Evolutionary conservation across 1,140 invertebrate genomes (phyloP).

Genomic region (Drosophila takahashii): DNA sequence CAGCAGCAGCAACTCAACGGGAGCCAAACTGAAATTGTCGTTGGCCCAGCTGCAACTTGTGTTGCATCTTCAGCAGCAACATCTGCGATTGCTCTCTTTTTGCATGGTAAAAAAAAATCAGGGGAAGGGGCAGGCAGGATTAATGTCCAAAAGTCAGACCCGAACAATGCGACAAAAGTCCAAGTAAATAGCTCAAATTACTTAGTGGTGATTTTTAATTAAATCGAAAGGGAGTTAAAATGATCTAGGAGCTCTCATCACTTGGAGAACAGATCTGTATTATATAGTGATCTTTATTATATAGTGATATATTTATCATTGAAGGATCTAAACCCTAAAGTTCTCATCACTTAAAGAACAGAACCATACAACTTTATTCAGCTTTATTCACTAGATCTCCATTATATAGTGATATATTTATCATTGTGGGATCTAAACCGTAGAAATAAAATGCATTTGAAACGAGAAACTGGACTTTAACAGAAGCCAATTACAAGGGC

Average conservation of each 20-base stretch:
- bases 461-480: not conserved
- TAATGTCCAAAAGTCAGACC: constrained; percentile 1
- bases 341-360: too few species aligned
- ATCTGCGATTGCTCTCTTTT: constrained; percentile 19
- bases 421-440: not conserved
- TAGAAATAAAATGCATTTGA: constrained; percentile 55
- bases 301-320: not conserved
- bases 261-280: too few species aligned
- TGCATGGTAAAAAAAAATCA: not conserved
- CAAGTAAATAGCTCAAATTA: not conserved
- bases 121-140: not conserved
- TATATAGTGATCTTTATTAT: too few species aligned
- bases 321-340: not conserved
- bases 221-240: too few species aligned
- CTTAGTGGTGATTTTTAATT: not conserved
- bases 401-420: too few species aligned
- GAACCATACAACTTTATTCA: not conserved
- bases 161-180: constrained; percentile 7
- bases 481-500: constrained; percentile 49
- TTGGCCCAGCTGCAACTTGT: constrained; percentile 30
- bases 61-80: constrained; percentile 22
- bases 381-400: not conserved
- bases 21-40: constrained; percentile 32
- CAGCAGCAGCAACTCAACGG: constrained; percentile 36
- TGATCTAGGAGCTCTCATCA: too few species aligned